Conservation (phyloP, 2,113 vertebrate species). For the Probosciger aterrimus region DNA sequence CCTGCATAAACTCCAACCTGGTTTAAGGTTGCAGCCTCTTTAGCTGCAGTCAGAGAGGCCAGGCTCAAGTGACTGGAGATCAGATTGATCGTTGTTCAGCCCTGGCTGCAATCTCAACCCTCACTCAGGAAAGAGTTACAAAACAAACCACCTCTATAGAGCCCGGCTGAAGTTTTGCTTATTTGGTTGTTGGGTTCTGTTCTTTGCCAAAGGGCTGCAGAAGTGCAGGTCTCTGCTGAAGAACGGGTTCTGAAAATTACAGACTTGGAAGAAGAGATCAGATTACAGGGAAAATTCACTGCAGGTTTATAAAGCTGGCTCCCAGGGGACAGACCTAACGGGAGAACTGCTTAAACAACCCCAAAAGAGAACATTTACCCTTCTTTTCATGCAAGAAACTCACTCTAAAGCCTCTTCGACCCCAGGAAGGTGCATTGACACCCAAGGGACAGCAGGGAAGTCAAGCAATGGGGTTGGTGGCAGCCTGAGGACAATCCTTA, state of each 20-base stretch:
- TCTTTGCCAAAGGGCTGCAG: not conserved
- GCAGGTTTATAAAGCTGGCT: not conserved
- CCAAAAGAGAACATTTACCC: accelerated
- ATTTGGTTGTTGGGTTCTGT: not conserved
- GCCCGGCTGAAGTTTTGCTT: not conserved
- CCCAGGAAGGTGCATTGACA: accelerated
- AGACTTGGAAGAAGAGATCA: not conserved
- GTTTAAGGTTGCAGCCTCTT: slow-evolving; percentile 34
- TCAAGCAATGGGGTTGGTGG: accelerated
- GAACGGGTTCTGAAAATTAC: not conserved
- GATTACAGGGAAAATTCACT: not conserved
- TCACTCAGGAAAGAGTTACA: accelerated
- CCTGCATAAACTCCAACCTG: not conserved
- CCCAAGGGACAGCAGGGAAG: accelerated
- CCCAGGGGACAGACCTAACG: not conserved
- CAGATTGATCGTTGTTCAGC: not conserved
- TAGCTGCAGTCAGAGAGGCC: not conserved
- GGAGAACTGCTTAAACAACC: accelerated
- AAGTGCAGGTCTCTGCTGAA: not conserved
- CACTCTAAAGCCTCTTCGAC: not conserved
- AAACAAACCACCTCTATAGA: not conserved
- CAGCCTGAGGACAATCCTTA: not conserved
- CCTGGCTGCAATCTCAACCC: not conserved
- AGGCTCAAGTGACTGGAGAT: not conserved
- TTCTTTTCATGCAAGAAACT: accelerated